Evolutionary conservation across 30 jellyfish, hydroid and myxozoan species (phyloP).

Genomic region (Aurelia coerulea): DNA sequence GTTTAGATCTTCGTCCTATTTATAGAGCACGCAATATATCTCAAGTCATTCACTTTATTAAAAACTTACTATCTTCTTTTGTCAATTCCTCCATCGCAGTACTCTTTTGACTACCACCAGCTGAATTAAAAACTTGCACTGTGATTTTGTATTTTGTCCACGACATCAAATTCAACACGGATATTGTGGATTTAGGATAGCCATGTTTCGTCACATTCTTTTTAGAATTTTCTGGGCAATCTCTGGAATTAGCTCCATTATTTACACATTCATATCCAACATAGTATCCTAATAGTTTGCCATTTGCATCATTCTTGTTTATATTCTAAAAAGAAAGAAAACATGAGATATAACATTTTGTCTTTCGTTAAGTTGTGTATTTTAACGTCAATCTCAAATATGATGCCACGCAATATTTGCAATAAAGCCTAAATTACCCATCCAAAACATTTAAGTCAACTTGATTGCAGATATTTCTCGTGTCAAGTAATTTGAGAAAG

Average conservation of each 20-base stretch:
- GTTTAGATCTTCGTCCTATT: too few relatives aligned
- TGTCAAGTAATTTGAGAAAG: too few relatives aligned
- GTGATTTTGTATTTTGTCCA: constrained; percentile 51
- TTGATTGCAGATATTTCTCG: too few relatives aligned
- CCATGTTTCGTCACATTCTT: constrained; percentile 19
- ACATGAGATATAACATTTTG: background rate
- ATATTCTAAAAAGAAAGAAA: constrained; percentile 21
- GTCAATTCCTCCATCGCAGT: background rate
- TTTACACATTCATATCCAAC: constrained; percentile 23
- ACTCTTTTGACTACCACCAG: constrained; percentile 33
- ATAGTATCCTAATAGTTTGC: constrained; percentile 45
- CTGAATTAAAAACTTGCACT: constrained; percentile 36
- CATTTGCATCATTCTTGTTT: constrained; percentile 22
- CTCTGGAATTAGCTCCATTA: constrained; percentile 25
- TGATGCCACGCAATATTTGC: too few relatives aligned
- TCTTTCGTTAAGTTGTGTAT: too few relatives aligned
- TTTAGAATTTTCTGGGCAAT: constrained; percentile 10
- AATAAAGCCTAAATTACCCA: too few relatives aligned
- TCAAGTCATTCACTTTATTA: background rate
- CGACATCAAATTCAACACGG: constrained; percentile 17
- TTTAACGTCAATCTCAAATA: too few relatives aligned
- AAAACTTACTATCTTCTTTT: constrained; percentile 56
- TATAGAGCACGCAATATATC: background rate
- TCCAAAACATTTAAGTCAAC: too few relatives aligned
- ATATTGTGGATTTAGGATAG: constrained; percentile 15